Conservation (phyloP, 1,140 invertebrate genomes). For the Drosophila jambulina region DNA sequence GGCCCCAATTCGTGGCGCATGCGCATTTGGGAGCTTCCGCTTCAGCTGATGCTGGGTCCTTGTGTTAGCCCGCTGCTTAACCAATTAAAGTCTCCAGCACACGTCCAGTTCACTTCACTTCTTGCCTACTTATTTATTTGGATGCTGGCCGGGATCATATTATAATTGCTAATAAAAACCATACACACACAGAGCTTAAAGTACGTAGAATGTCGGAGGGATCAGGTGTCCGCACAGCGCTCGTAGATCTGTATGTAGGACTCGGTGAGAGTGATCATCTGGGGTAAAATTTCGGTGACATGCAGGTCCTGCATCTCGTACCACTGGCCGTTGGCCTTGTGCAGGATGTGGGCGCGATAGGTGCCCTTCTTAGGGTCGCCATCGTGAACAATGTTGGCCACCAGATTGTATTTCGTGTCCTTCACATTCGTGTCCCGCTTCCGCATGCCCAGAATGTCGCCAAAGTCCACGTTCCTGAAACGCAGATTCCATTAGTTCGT, state of each 20-base stretch:
- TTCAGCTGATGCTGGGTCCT: constrained; percentile 44
- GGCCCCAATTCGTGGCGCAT: constrained; percentile 34
- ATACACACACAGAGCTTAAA: neutral
- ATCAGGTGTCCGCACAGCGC: constrained; percentile 63
- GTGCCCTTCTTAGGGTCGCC: constrained; percentile 97
- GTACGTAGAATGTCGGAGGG: neutral
- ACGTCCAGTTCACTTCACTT: neutral
- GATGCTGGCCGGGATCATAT: neutral
- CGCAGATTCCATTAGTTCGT: neutral
- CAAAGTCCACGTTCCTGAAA: constrained; percentile 97
- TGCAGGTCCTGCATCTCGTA: constrained; percentile 99
- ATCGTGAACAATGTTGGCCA: constrained; percentile 99
- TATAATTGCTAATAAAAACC: neutral
- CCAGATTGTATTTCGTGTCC: constrained; percentile 96
- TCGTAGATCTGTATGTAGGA: constrained; percentile 97
- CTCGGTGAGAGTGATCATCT: constrained; percentile 99
- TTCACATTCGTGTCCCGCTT: constrained; percentile 90
- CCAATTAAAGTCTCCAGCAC: neutral
- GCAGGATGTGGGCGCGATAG: constrained; percentile 97
- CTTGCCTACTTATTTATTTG: constrained; percentile 1
- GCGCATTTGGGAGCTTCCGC: neutral
- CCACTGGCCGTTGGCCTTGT: constrained; percentile 95
- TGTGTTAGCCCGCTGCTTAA: neutral
- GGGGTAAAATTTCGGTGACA: constrained; percentile 98
- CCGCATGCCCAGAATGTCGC: constrained; percentile 96